Evolutionary conservation across 2,797 vertebrate genomes (phyloP), one percentile per base, ranked within the genome.

Genomic region (Aratinga solstitialis): DNA sequence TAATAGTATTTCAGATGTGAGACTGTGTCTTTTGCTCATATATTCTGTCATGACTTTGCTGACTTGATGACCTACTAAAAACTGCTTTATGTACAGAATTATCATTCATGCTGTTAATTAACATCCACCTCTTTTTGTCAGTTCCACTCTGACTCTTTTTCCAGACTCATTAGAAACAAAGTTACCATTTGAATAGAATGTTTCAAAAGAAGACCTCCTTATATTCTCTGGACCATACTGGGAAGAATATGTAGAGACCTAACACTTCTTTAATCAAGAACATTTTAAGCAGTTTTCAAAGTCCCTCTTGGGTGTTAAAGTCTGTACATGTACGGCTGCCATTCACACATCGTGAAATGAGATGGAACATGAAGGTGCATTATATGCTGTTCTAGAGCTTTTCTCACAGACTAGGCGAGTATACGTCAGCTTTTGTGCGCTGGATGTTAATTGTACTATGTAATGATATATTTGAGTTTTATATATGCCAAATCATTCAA

Each of bases 61-160:
- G 48, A 95, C 73, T 79, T 78, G 26, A 86, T 77, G 42, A 94
- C 73, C 67, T 93, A 67, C 68, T 84, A 87, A 92, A 93, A 92
- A 77, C 20, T 87, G 59, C 77, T 84, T 84, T 92, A 71, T 84
- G 74, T 62, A 73, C 53, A 90, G 63, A 89, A 81, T 85, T 81
- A 45, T 78, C 38, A 67, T 81, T 93, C 40, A 21, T 48, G 20
- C 66, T 92, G n/a, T 83, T 96, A 94, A 95, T 89, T 94, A 96
- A 91, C 29, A 89, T 80, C 61, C 68, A 86, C 85, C 59, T 94
- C 82, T 90, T 93, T 94, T 88, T 90, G 83, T 92, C 79, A 86
- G 62, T 90, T 93, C 40, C 45, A 17, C 48, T 90, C 78, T 66
- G 32, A 69, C 78, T 90, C 65, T 87, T 73, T 84, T 84, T 80